Evolutionary conservation across 2,113 vertebrate species (phyloP).

Genomic region (Pomatostomus ruficeps): DNA sequence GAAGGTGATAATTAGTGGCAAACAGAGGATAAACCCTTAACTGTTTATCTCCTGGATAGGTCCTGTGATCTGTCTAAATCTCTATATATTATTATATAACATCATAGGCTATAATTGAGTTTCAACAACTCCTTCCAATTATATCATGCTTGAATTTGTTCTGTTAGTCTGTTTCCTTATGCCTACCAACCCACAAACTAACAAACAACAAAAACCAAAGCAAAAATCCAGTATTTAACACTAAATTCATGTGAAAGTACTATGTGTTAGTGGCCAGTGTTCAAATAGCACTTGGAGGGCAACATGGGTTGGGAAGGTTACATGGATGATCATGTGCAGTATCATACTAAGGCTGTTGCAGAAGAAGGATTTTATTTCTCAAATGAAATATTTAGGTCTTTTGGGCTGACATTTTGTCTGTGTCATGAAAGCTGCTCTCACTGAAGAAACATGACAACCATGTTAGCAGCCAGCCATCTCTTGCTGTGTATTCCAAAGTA

Average conservation of each 20-base stretch:
- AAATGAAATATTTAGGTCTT: not conserved
- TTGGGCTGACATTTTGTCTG: not conserved
- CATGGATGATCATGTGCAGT: not conserved
- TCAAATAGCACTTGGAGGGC: not conserved
- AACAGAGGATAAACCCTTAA: not conserved
- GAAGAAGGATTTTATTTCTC: not conserved
- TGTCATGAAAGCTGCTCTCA: not conserved
- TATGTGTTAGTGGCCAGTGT: not conserved
- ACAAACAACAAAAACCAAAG: not conserved
- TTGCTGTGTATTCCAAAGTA: not conserved
- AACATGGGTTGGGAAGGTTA: not conserved
- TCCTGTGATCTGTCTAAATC: not conserved
- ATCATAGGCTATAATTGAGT: not conserved
- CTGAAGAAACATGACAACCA: rapidly evolving
- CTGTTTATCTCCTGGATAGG: not conserved
- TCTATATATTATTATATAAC: not conserved
- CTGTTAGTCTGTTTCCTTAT: not conserved
- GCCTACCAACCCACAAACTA: not conserved
- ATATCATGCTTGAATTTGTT: not conserved
- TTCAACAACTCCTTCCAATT: not conserved
- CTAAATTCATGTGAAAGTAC: not conserved
- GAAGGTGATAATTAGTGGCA: not conserved
- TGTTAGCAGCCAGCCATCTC: not conserved
- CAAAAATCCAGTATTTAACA: not conserved
- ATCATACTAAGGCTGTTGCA: not conserved